Percentiles rank a stretch among this genome's conserved stretches.
These are phyloP conservation scores for Agonopterix heracliana DNA, from an alignment of 2,888 invertebrate genomes.

Conservation along the genomic window DNA sequence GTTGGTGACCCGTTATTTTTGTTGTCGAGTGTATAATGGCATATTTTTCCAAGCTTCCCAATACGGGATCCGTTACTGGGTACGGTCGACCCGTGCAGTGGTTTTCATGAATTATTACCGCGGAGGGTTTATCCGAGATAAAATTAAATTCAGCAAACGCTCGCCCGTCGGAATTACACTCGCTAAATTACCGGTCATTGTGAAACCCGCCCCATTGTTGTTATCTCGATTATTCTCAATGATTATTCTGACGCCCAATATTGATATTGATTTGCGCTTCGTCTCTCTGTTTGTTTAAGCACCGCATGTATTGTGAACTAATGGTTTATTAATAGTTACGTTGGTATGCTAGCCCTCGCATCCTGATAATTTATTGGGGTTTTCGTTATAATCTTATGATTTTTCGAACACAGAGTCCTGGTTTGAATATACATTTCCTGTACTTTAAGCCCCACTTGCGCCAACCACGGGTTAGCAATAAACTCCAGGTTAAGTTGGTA, in stretches of 20 bases:
- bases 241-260: slow-evolving; percentile 43
- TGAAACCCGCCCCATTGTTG: slow-evolving; percentile 36
- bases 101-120: slow-evolving; percentile 52
- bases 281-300: slow-evolving; percentile 17
- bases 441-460: too few relatives aligned
- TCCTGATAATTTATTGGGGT: too few relatives aligned
- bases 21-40: background rate
- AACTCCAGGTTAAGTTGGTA: too few relatives aligned
- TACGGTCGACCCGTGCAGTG: slow-evolving; percentile 24
- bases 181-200: slow-evolving; percentile 61
- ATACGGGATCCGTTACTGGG: slow-evolving; percentile 7
- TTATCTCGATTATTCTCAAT: slow-evolving; percentile 42
- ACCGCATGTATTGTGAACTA: background rate
- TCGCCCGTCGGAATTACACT: slow-evolving; percentile 41
- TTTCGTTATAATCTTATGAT: too few relatives aligned
- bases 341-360: too few relatives aligned
- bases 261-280: slow-evolving; percentile 45
- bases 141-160: slow-evolving; percentile 57
- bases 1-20: too few relatives aligned
- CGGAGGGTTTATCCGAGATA: slow-evolving; percentile 45
- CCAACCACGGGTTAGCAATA: too few relatives aligned
- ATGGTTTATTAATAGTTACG: too few relatives aligned
- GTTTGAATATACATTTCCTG: too few relatives aligned
- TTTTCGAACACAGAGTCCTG: too few relatives aligned
- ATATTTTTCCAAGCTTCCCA: slow-evolving; percentile 7